Conservation (phyloP, 1,140 invertebrate species). For the Drosophila arizonae region DNA sequence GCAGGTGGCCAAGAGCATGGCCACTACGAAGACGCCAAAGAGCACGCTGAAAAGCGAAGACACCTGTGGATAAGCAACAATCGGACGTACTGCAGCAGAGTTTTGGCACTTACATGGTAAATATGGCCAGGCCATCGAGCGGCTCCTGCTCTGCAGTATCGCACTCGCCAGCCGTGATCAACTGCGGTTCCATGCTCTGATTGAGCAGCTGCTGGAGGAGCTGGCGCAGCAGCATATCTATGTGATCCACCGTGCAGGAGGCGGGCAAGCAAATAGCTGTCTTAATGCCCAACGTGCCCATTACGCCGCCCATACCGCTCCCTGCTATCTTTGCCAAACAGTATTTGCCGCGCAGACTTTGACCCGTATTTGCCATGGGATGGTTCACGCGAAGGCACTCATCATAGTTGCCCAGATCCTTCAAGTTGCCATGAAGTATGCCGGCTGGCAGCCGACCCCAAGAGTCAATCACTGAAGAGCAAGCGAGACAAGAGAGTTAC, state of each 20-base stretch:
- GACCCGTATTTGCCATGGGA: not conserved
- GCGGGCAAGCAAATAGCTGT: constrained; percentile 56
- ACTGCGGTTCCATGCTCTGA: not conserved
- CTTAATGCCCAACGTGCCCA: not conserved
- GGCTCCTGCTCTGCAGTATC: constrained; percentile 25
- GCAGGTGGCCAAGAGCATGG: constrained; percentile 36
- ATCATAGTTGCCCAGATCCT: constrained; percentile 69
- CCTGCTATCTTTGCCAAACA: constrained; percentile 43
- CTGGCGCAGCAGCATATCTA: constrained; percentile 39
- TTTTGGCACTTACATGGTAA: constrained; percentile 49
- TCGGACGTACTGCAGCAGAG: not conserved
- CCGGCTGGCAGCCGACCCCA: constrained; percentile 67
- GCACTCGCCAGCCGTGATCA: constrained; percentile 32
- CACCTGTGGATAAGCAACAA: not conserved
- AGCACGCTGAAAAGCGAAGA: constrained; percentile 13
- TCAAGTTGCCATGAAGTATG: constrained; percentile 39
- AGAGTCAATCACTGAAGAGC: constrained; percentile 60
- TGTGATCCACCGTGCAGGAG: constrained; percentile 34
- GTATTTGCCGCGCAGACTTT: constrained; percentile 52
- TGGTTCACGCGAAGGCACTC: constrained; percentile 51
- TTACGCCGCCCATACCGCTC: not conserved
- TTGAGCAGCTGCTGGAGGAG: constrained; percentile 41
- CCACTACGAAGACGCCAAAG: constrained; percentile 24
- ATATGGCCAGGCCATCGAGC: constrained; percentile 42
- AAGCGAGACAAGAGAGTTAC: not conserved